These are phyloP conservation scores for Lagopus leucura DNA, from an alignment of 2,113 vertebrate species.

Conservation along the genomic window DNA sequence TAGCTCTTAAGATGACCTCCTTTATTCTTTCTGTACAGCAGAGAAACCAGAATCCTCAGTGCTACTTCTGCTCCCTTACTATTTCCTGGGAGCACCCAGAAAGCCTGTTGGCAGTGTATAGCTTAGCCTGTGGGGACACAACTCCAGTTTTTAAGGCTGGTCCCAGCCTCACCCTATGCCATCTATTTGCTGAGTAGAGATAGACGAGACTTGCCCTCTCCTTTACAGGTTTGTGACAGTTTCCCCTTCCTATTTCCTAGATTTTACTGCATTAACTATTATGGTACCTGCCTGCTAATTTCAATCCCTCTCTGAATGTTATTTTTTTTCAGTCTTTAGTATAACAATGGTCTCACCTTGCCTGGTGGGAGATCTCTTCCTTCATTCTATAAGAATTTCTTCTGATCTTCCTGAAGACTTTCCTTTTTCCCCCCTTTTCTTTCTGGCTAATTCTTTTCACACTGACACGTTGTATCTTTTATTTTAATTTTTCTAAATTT, in stretches of 20 bases:
- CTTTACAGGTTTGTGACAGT: background rate
- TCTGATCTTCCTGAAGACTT: background rate
- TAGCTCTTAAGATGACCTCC: background rate
- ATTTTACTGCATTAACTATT: background rate
- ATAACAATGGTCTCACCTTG: background rate
- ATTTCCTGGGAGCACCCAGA: background rate
- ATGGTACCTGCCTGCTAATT: background rate
- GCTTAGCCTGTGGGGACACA: background rate
- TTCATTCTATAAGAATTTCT: background rate
- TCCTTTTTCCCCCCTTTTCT: background rate
- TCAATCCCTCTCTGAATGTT: background rate
- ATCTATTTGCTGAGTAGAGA: background rate
- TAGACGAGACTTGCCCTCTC: fast-evolving
- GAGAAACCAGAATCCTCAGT: background rate
- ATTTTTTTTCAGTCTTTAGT: background rate
- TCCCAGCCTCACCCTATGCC: fast-evolving
- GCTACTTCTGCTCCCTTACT: background rate
- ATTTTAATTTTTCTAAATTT: background rate
- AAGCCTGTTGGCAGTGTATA: background rate
- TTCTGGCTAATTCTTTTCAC: conserved; percentile 1
- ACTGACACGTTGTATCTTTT: background rate
- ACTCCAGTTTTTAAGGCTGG: background rate
- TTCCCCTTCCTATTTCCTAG: background rate
- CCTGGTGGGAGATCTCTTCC: background rate
- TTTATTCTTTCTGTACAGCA: background rate